phyloP scores from a whole-genome alignment of 2,113 vertebrate genomes.

The Euleptes europaea region DNA sequence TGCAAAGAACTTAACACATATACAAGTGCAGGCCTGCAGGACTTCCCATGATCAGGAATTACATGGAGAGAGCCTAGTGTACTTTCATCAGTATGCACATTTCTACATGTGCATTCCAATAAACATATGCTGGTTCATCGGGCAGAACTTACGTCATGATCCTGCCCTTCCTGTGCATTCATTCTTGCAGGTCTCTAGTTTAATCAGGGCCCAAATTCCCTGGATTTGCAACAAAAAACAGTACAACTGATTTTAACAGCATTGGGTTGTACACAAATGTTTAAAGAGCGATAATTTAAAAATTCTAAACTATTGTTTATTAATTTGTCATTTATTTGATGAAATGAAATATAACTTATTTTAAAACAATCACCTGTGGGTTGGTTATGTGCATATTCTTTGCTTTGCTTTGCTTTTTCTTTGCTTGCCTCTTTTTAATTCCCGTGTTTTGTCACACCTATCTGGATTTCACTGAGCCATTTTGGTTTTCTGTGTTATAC shows the following conservation, averaged over 20 bases:
- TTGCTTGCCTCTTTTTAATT: not conserved
- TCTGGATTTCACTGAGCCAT: not conserved
- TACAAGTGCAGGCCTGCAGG: no score
- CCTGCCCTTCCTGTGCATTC: no score
- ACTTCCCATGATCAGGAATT: no score
- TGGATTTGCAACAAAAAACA: not conserved
- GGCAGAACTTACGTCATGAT: no score
- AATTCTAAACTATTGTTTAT: not conserved
- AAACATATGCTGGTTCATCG: no score
- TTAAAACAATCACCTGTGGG: not conserved
- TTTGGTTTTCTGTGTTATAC: conserved; percentile 25
- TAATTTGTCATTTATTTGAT: not conserved
- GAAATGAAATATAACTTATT: not conserved
- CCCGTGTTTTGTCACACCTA: conserved; percentile 1
- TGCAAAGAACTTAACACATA: no score
- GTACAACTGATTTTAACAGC: not conserved
- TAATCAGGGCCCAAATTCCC: not conserved
- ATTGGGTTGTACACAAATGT: not conserved
- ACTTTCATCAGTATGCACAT: no score
- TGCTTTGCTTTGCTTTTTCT: not conserved
- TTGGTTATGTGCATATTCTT: not conserved
- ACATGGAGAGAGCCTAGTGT: no score
- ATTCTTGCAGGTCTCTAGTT: not conserved
- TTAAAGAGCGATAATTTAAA: not conserved
- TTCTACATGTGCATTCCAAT: no score